Conservation (phyloP, 2,888 invertebrate genomes). For the Coremacera marginata region DNA sequence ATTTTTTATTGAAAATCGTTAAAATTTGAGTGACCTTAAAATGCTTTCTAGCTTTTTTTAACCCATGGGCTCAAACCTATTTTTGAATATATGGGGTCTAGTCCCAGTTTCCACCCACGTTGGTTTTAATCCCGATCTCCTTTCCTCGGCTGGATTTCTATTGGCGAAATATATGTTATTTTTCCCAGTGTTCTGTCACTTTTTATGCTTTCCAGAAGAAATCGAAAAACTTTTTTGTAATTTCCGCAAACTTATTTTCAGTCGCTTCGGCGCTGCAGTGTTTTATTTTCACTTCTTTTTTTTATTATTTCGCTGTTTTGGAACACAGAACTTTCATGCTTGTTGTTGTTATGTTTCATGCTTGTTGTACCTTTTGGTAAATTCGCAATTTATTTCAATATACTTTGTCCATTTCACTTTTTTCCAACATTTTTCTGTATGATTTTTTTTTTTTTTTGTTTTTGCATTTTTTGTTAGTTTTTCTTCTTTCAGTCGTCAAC, state of each 20-base stretch:
- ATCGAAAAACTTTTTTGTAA: constrained; percentile 37
- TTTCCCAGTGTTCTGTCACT: neutral
- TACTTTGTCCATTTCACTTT: constrained; percentile 33
- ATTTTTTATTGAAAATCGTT: no score
- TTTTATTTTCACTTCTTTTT: neutral
- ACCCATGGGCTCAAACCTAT: no score
- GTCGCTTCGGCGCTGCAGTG: neutral
- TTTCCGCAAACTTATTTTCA: constrained; percentile 3
- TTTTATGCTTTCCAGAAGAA: constrained; percentile 18
- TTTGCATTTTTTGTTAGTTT: neutral
- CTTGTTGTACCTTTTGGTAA: constrained; percentile 26
- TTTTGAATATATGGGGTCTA: no score
- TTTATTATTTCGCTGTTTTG: neutral
- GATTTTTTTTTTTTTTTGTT: neutral
- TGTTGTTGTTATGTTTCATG: neutral
- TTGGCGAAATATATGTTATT: no score
- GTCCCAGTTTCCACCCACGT: no score
- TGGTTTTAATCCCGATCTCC: no score
- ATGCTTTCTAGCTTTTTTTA: no score
- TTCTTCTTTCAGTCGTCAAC: neutral
- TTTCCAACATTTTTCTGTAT: neutral
- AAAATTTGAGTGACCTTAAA: no score
- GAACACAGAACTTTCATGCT: neutral
- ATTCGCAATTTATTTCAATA: constrained; percentile 41
- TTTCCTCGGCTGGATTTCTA: no score